phyloP scores from a whole-genome alignment of 2,888 invertebrate species.

The Archips xylosteana region DNA sequence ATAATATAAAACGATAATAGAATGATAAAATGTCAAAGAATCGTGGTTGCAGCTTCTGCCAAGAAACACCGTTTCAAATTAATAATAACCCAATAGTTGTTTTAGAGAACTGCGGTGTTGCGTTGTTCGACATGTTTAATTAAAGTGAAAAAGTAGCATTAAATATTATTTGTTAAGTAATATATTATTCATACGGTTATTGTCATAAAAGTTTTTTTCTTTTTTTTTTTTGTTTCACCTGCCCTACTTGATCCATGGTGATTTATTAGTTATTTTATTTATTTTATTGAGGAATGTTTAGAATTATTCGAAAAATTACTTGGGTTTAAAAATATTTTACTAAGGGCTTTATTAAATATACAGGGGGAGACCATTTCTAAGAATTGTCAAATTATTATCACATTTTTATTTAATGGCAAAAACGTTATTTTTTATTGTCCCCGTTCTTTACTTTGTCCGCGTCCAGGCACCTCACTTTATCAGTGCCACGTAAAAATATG shows the following conservation, averaged over 20 bases:
- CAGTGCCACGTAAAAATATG: constrained; percentile 53
- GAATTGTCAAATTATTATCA: background rate
- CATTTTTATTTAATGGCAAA: background rate
- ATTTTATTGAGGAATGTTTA: too few relatives aligned
- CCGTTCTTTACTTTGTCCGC: background rate
- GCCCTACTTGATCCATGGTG: too few relatives aligned
- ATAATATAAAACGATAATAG: background rate
- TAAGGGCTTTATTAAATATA: background rate
- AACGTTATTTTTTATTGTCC: background rate
- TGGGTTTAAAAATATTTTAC: too few relatives aligned
- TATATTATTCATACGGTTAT: background rate
- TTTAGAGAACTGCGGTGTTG: background rate
- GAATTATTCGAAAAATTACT: too few relatives aligned
- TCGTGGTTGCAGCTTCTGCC: background rate
- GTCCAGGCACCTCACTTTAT: background rate
- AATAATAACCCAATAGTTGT: background rate
- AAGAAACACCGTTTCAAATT: background rate
- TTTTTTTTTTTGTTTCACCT: background rate
- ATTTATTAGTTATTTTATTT: too few relatives aligned
- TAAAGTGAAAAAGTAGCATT: background rate
- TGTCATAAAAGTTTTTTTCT: background rate
- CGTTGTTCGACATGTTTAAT: background rate
- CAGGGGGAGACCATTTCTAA: background rate
- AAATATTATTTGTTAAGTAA: background rate
- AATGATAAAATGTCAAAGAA: background rate